phyloP scores from a whole-genome alignment of 2,888 invertebrate species.

The Scelioninae gen. 1 region DNA sequence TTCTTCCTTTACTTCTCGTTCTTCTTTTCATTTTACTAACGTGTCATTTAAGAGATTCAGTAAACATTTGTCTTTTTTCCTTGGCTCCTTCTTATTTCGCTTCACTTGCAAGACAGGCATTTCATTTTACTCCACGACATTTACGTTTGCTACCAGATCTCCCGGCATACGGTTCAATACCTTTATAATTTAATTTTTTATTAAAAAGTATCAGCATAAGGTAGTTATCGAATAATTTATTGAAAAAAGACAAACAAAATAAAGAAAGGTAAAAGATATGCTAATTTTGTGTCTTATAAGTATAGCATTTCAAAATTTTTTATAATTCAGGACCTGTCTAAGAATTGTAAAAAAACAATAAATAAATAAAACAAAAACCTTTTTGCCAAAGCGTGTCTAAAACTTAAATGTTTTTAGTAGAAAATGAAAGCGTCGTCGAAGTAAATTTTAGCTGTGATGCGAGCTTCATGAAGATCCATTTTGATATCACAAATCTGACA shows the following conservation, averaged over 20 bases:
- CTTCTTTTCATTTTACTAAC: constrained; percentile 64
- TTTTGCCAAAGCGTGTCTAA: constrained; percentile 36
- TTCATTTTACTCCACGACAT: constrained; percentile 27
- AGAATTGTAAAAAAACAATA: too few species aligned
- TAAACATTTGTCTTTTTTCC: constrained; percentile 50
- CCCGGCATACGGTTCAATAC: background rate
- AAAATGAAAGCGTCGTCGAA: constrained; percentile 29
- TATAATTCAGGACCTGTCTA: too few species aligned
- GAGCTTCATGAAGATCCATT: constrained; percentile 76
- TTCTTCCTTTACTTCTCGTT: constrained; percentile 34
- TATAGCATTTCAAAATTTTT: too few species aligned
- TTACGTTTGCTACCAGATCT: constrained; percentile 6
- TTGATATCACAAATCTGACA: constrained; percentile 74
- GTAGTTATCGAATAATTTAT: too few species aligned
- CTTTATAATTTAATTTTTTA: background rate
- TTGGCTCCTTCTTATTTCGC: constrained; percentile 24
- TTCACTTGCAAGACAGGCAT: constrained; percentile 26
- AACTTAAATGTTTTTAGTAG: constrained; percentile 30
- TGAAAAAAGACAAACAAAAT: too few species aligned
- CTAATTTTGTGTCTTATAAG: too few species aligned
- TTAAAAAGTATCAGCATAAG: background rate
- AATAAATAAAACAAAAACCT: too few species aligned
- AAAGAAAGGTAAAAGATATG: too few species aligned
- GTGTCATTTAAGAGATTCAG: constrained; percentile 61
- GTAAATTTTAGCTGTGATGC: constrained; percentile 53